Base-by-base conservation (phyloP, 2,113 vertebrate species). In the Oncorhynchus gorbuscha region DNA sequence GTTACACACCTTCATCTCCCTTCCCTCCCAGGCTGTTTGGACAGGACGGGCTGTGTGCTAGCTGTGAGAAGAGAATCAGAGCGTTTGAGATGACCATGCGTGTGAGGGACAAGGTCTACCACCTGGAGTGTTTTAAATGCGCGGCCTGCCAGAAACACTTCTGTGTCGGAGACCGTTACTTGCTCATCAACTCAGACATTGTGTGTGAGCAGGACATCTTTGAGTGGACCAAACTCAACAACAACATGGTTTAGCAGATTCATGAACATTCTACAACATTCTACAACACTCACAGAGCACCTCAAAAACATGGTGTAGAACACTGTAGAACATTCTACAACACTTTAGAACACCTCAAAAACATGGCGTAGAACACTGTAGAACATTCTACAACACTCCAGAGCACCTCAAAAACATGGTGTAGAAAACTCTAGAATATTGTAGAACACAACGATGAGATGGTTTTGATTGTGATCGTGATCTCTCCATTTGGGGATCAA, bases 71-170 rank as follows among this genome's bases (percentile, higher is more conserved):
- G 92, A 91, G 98, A 81, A 99, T 99, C 89, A 93, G 98, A 0
- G 98, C 98, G 11, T 99, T 98, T 0, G 98, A 99, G 93, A 99
- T 99, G 98, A 99, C 98, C 0, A 99, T 99, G 98, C 84, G 98
- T 1, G 98, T 99, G 86, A 95, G 97, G 81, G 98, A 99, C 92
- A 99, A 99, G 86, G 98, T 99, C 45, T 99, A 99, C 75, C 98
- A 99, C 90, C 95, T 99, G 0, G 98, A 99, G 84, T 99, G 98
- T 87, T 99, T 99, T 94, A 99, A 99, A 83, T 99, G 98, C 0
- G 98, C 98, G 0, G 97, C 97, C 82, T 99, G 98, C 89, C 98
- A 99, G 94, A 99, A 99, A 85, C 98, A 99, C 66, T 99, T 99
- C 94, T 99, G 98, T 0, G 98, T 99, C 0, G 98, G 98, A 1